Evolutionary conservation across 1,140 invertebrate genomes (phyloP).

Genomic region (Doryteuthis pealeii): DNA sequence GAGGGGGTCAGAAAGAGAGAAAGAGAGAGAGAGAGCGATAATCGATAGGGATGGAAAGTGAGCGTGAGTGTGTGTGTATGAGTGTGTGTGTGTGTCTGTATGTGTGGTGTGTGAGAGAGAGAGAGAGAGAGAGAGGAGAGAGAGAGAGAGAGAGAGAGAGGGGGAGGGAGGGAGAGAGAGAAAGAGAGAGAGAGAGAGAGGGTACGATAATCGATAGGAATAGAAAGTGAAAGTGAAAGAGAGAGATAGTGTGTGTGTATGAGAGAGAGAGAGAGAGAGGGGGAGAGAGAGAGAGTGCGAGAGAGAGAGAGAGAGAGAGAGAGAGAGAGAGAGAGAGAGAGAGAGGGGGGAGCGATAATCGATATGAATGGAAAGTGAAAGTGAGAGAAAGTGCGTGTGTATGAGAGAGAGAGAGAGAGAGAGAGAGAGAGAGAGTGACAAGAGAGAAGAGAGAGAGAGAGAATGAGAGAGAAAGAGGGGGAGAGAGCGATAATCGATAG

Average conservation of each 20-base stretch:
- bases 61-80: too few species aligned
- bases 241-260: too few species aligned
- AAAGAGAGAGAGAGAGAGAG: not conserved
- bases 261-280: too few species aligned
- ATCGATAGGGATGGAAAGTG: not conserved
- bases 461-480: not conserved
- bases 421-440: too few species aligned
- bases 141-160: not conserved
- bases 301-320: too few species aligned
- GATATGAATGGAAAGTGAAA: not conserved
- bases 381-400: not conserved
- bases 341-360: not conserved
- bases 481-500: not conserved
- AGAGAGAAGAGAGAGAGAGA: not conserved
- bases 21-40: too few species aligned
- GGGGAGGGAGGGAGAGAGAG: not conserved
- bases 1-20: too few species aligned
- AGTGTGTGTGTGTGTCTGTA: too few species aligned
- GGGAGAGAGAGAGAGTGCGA: too few species aligned
- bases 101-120: too few species aligned
- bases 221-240: too few species aligned
- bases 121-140: not conserved
- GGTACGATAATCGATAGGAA: too few species aligned
- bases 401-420: not conserved
- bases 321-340: not conserved